Evolutionary conservation across 92 coral and sea anemone species (phyloP), one percentile per base, ranked within the genome.

Genomic region (Heteractis magnifica): DNA sequence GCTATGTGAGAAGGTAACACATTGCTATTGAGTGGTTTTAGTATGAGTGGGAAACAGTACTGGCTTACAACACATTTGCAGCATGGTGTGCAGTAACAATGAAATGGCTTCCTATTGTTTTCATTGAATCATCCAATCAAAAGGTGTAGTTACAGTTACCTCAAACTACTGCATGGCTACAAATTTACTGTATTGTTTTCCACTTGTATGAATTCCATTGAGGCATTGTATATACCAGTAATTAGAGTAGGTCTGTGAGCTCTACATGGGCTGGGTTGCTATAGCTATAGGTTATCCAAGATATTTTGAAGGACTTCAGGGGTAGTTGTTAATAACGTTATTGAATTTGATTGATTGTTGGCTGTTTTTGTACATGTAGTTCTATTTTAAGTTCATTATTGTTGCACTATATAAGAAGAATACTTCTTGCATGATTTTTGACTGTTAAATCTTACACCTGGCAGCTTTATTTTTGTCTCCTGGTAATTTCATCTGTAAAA

Each of bases 1-100:
- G 72, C 91, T 91, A 53, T 83, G 77, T 83, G 92, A 91, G 51
- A 91, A 91, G 94, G 94, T 91, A 85, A 52, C 11, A 51, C 34
- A 18, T 18, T 14, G 49, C 3, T 20, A 62, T 12, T 53, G 9
- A 6, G 56, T 6, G 1, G 56, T 53, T 62, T 62, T 62, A 62
- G 14, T 3, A 62, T 62, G 19, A 12, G 6, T 12, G 6, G 6
- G 16, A 12, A 62, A 62, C 70, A 62, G n/a, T 9, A 18, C 16
- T 12, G 68, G 8, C 56, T 11, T 6, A 7, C 8, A 7, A 53
- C 56, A 53, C 56, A 53, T 53, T 11, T 53, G 56, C 8, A 53
- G 9, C 12, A 11, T 11, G 56, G 12, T 6, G 58, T 12, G 58
- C 13, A 53, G 9, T 53, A 3, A 53, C 44, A 34, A 0, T 34